Evolutionary conservation across 2,113 vertebrate genomes (phyloP), one percentile per base, ranked within the genome.

Genomic region (Syngnathus floridae): DNA sequence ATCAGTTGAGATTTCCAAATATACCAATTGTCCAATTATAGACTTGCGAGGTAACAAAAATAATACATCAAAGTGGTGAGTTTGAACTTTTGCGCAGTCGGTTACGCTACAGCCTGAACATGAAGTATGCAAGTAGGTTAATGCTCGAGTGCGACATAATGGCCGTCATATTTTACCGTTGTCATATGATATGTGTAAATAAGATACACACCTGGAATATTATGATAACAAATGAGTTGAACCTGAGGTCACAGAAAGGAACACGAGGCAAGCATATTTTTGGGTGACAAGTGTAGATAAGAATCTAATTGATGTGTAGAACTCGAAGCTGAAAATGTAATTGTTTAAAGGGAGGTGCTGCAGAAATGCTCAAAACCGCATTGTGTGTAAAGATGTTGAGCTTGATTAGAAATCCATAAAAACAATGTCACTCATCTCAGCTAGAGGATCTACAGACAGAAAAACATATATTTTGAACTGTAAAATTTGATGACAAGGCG

Each of bases 121-220:
- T 38, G 56, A 59, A 59, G 4, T 10, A 49, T 12, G 31, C 43
- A 54, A 17, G 21, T 8, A 4, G 52, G 14, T 35, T 17, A 21
- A 49, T 26, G 36, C 60, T 4, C 43, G 11, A 21, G 10, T 48
- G 11, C 0, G 46, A 54, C 55, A 71, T 55, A 59, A 65, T 38
- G 52, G 17, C 46, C 21, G 41, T 55, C 0, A 7, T 48, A 65
- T 69, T 74, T 75, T 35, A 40, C 43, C 62, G 14, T 22, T 49
- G 74, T 66, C 54, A 81, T 81, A 31, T 72, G 69, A 80, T 80
- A 67, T 43, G 43, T 69, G 66, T 35, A 71, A 71, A 81, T 73
- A 76, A 63, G 43, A 22, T 43, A 7, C 46, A 65, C 68, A 41
- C 11, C 35, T 43, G 46, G 41, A 66, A 64, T 67, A 71, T 21